Percentiles rank a stretch among this genome's conserved stretches.
These are phyloP conservation scores for Callipepla californica DNA, from an alignment of 2,113 vertebrate species.

Conservation along the genomic window DNA sequence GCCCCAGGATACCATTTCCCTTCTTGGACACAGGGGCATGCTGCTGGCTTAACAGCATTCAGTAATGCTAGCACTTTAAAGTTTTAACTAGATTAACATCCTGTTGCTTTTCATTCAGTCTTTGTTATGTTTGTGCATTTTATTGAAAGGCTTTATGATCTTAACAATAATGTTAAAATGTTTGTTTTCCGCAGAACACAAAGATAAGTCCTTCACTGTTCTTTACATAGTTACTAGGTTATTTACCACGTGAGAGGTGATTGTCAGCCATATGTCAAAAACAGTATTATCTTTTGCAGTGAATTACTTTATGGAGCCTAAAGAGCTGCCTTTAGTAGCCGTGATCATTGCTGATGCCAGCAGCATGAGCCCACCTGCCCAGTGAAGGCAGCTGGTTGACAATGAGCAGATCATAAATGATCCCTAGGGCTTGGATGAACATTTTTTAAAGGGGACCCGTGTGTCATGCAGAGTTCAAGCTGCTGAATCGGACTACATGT, in stretches of 20 bases:
- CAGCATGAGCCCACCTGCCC: neutral
- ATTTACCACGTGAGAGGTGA: neutral
- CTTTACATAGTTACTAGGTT: neutral
- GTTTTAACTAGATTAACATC: neutral
- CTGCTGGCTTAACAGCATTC: neutral
- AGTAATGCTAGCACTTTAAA: neutral
- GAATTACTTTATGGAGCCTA: neutral
- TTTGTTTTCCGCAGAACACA: neutral
- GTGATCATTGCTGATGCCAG: neutral
- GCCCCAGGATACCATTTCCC: too few relatives aligned
- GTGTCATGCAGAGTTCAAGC: neutral
- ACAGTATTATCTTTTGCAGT: neutral
- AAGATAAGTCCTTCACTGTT: neutral
- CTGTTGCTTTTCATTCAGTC: neutral
- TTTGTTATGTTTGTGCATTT: neutral
- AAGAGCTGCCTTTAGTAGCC: neutral
- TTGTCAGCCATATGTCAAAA: neutral
- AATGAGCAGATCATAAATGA: neutral
- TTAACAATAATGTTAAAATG: neutral
- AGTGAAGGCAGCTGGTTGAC: neutral
- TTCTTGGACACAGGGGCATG: too few relatives aligned
- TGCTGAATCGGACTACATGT: neutral
- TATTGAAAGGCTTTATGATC: neutral
- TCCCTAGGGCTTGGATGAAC: neutral
- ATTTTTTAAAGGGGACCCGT: neutral